Evolutionary conservation across 2,888 invertebrate species (phyloP).

Genomic region (Catocala sponsa): DNA sequence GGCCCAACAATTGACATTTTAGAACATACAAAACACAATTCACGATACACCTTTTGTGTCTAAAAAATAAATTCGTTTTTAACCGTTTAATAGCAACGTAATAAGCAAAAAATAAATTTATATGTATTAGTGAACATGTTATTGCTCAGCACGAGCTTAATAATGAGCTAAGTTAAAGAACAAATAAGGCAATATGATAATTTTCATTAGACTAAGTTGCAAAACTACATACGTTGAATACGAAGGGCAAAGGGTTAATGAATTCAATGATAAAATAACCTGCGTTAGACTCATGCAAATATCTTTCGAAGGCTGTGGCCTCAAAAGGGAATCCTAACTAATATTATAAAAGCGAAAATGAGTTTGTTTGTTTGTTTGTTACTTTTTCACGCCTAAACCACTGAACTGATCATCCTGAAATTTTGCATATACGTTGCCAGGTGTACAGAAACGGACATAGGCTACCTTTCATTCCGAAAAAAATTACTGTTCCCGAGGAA

Average conservation of each 20-base stretch:
- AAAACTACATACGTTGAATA: conserved; percentile 31
- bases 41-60: conserved; percentile 41
- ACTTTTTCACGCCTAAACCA: no score
- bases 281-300: conserved; percentile 44
- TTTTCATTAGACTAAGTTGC: conserved; percentile 50
- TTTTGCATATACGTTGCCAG: no score
- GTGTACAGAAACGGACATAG: no score
- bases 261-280: conserved; percentile 46
- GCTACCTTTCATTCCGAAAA: no score
- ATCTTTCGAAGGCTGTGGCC: conserved; percentile 18
- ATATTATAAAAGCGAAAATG: no score
- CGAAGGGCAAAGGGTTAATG: conserved; percentile 52
- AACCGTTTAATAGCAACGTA: conserved; percentile 33
- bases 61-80: conserved; percentile 27
- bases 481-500: no score
- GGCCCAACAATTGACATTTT: conserved; percentile 50
- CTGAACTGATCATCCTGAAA: no score
- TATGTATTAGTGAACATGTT: neutral
- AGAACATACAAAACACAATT: conserved; percentile 41
- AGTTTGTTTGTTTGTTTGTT: no score
- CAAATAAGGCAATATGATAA: conserved; percentile 47
- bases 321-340: conserved; percentile 35
- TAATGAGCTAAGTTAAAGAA: conserved; percentile 3
- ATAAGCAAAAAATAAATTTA: conserved; percentile 19
- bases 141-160: no score